Percentiles rank a stretch among this genome's conserved stretches.
phyloP scores from a whole-genome alignment of 2,888 invertebrate genomes.

The Pristionchus japonicus region DNA sequence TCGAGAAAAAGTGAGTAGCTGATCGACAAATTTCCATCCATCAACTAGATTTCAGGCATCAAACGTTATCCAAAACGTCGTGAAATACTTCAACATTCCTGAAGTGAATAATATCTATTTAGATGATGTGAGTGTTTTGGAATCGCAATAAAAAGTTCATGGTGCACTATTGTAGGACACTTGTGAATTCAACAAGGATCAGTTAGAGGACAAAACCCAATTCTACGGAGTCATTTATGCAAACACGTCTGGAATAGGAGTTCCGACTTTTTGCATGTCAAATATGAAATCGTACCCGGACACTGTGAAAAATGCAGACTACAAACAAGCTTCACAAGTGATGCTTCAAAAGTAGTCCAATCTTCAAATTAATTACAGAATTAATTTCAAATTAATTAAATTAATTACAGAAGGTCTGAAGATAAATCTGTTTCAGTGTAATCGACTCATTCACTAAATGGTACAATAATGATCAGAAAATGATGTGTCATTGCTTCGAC shows the following conservation, averaged over 20 bases:
- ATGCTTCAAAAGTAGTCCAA: background rate
- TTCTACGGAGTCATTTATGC: background rate
- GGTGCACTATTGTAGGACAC: too few species aligned
- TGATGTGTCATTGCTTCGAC: background rate
- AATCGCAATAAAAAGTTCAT: background rate
- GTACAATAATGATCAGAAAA: background rate
- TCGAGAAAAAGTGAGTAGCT: background rate
- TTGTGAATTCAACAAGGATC: background rate
- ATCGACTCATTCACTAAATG: conserved; percentile 14
- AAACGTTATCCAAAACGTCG: background rate
- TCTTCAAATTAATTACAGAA: background rate
- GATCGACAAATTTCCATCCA: background rate
- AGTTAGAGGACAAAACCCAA: background rate
- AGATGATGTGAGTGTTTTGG: background rate
- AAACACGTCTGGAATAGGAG: background rate
- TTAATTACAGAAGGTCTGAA: too few species aligned
- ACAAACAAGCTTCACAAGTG: background rate
- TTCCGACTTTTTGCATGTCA: background rate
- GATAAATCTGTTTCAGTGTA: background rate
- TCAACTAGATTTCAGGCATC: background rate
- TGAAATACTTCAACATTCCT: background rate
- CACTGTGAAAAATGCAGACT: background rate
- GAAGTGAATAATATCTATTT: background rate
- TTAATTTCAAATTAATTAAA: background rate
- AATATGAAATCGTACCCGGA: background rate